These are phyloP conservation scores for Pseudomyrmex flavicornis DNA, from an alignment of 1,140 invertebrate species.

Conservation along the genomic window DNA sequence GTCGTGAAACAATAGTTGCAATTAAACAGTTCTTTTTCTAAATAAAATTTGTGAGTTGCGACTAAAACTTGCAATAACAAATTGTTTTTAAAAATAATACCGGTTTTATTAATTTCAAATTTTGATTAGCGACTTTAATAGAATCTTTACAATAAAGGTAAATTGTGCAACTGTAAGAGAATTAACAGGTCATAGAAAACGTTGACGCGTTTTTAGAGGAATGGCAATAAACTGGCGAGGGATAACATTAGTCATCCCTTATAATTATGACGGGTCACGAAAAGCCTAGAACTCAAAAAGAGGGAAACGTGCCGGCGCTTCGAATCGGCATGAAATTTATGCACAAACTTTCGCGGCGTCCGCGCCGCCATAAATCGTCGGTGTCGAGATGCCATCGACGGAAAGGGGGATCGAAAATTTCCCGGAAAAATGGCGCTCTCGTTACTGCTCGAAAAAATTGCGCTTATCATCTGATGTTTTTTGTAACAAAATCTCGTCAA, in stretches of 20 bases:
- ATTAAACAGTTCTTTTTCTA: not conserved
- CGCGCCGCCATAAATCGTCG: slow-evolving; percentile 65
- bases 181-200: slow-evolving; percentile 23
- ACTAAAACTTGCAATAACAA: not conserved
- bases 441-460: slow-evolving; percentile 37
- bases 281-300: slow-evolving; percentile 50
- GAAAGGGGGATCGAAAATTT: slow-evolving; percentile 35
- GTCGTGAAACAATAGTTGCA: not conserved
- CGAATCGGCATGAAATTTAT: slow-evolving; percentile 74
- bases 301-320: slow-evolving; percentile 50
- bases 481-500: not conserved
- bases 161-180: not conserved
- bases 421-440: slow-evolving; percentile 67
- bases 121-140: not conserved
- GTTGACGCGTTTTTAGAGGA: slow-evolving; percentile 32
- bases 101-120: no score
- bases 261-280: slow-evolving; percentile 59
- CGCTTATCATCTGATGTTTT: slow-evolving; percentile 11
- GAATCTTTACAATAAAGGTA: slow-evolving; percentile 5
- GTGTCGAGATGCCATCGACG: slow-evolving; percentile 54
- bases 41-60: not conserved
- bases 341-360: slow-evolving; percentile 71
- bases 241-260: slow-evolving; percentile 54
- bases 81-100: not conserved
- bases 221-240: slow-evolving; percentile 28